A percentile compares a stretch with the other conserved stretches of the same genome.
phyloP scores from a whole-genome alignment of 1,140 invertebrate genomes.

The Elymnias hypermnestra region DNA sequence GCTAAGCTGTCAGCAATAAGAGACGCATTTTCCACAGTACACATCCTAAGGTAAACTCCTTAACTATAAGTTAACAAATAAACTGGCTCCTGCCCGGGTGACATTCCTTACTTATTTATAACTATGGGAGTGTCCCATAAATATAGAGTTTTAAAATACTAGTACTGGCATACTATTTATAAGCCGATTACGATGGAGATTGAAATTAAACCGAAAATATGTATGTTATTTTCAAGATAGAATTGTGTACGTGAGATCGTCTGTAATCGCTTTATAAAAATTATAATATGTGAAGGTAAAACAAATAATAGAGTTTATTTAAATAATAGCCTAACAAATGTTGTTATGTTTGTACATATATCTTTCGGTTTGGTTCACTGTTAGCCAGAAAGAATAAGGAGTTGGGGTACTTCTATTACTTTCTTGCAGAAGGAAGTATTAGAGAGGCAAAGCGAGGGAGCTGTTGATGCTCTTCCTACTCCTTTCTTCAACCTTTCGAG shows the following conservation, averaged over 20 bases:
- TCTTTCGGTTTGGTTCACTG: too few species aligned
- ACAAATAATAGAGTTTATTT: neutral
- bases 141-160: conserved; percentile 20
- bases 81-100: conserved; percentile 22
- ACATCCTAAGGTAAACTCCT: neutral
- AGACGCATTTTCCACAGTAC: neutral
- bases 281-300: neutral
- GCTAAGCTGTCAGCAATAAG: neutral
- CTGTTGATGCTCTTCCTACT: too few species aligned
- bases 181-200: conserved; percentile 2
- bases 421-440: too few species aligned
- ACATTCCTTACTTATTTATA: conserved; percentile 33
- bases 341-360: too few species aligned
- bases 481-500: too few species aligned
- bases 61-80: conserved; percentile 19
- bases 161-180: conserved; percentile 12
- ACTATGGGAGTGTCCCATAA: conserved; percentile 21
- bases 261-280: too few species aligned
- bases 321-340: too few species aligned
- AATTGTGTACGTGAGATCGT: too few species aligned
- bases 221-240: too few species aligned
- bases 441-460: too few species aligned
- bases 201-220: conserved; percentile 4
- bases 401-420: too few species aligned
- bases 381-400: too few species aligned